Conservation (phyloP, 2,888 invertebrate species). For the Hydriomena furcata region DNA sequence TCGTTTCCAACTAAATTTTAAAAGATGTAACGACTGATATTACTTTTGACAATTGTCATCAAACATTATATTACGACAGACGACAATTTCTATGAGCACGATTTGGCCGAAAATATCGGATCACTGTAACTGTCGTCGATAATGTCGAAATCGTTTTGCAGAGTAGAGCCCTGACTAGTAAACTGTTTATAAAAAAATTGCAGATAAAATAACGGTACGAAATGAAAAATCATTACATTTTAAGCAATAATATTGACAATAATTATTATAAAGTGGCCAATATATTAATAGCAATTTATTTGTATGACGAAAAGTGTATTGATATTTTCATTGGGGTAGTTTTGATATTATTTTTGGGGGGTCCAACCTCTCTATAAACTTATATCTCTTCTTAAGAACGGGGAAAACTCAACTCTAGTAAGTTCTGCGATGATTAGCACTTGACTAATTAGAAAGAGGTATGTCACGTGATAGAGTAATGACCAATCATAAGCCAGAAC, state of each 20-base stretch:
- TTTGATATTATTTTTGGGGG: slow-evolving; percentile 3
- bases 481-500: slow-evolving; percentile 1
- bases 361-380: background rate
- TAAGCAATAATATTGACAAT: slow-evolving; percentile 33
- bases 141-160: no score
- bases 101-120: no score
- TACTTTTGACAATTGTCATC: no score
- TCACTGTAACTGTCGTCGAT: no score
- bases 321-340: slow-evolving; percentile 5
- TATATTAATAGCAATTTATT: slow-evolving; percentile 15
- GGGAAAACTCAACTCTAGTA: no score
- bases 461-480: background rate
- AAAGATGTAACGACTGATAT: no score
- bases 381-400: no score
- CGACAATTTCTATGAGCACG: no score
- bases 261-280: slow-evolving; percentile 28
- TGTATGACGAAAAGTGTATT: slow-evolving; percentile 15
- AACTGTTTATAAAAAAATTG: background rate
- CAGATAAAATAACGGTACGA: slow-evolving; percentile 6
- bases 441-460: background rate
- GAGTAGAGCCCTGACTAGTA: no score
- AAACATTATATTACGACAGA: no score
- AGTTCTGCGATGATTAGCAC: no score
- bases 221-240: slow-evolving; percentile 16
- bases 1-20: no score